Conservation (phyloP, 53 echinoderm and acorn worm genomes). For the Echinometra lucunter region DNA sequence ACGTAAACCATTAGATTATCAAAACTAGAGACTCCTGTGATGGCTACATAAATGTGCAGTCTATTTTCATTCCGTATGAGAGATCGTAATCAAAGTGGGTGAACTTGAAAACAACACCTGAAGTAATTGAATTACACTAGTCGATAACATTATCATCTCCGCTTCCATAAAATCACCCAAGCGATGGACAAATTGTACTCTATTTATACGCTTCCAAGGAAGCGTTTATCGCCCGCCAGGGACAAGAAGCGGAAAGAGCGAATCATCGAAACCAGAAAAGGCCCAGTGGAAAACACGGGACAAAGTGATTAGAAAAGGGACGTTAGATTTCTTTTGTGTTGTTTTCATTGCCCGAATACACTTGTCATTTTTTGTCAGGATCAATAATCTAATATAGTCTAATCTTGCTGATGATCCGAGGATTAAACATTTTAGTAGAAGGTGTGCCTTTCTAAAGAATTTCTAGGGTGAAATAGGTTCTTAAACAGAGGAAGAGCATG, state of each 20-base stretch:
- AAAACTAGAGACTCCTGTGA: not conserved
- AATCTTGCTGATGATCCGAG: slow-evolving; percentile 38
- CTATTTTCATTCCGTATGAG: slow-evolving; percentile 15
- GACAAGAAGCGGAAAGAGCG: slow-evolving; percentile 23
- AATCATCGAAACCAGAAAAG: slow-evolving; percentile 65
- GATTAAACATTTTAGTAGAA: not conserved
- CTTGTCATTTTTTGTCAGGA: slow-evolving; percentile 34
- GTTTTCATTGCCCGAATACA: not conserved
- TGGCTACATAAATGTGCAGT: slow-evolving; percentile 18
- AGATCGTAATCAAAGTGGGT: slow-evolving; percentile 51
- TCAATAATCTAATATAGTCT: not conserved
- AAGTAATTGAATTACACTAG: slow-evolving; percentile 56
- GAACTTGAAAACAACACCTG: slow-evolving; percentile 63
- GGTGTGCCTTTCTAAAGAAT: slow-evolving; percentile 11
- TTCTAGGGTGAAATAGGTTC: not conserved
- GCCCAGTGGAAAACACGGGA: slow-evolving; percentile 42
- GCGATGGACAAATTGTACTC: slow-evolving; percentile 33
- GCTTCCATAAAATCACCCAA: slow-evolving; percentile 21
- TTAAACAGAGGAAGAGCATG: not conserved
- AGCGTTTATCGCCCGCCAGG: slow-evolving; percentile 52
- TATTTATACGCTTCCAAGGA: slow-evolving; percentile 39
- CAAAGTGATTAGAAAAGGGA: slow-evolving; percentile 26
- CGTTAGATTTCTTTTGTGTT: slow-evolving; percentile 5
- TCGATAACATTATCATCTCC: slow-evolving; percentile 59
- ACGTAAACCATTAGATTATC: not conserved